A percentile compares a stretch with the other conserved stretches of the same genome.
These are phyloP conservation scores for Limnephilus rhombicus DNA, from an alignment of 2,888 invertebrate genomes.

Conservation along the genomic window DNA sequence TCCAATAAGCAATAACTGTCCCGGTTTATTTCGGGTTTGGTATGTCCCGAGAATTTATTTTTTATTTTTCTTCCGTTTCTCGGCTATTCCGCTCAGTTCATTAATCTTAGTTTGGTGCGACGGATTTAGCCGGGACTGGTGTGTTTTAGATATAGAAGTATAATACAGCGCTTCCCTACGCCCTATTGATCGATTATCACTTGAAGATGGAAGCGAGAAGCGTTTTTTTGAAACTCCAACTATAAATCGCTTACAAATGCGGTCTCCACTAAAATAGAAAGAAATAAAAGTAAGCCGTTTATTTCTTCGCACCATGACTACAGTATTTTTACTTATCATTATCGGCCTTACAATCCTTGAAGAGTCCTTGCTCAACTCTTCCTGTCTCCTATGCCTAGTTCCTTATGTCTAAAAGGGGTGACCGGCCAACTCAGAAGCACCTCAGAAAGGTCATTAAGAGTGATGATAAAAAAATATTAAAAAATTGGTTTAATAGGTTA, in stretches of 20 bases:
- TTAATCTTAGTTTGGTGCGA: slow-evolving; percentile 48
- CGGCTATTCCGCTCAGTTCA: slow-evolving; percentile 38
- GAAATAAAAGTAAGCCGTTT: neutral
- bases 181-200: slow-evolving; percentile 37
- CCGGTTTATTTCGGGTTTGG: slow-evolving; percentile 37
- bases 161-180: slow-evolving; percentile 8
- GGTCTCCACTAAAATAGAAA: neutral
- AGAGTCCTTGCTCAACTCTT: too few relatives aligned
- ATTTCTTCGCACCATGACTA: neutral
- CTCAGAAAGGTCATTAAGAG: too few relatives aligned
- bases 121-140: slow-evolving; percentile 19
- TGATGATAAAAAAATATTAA: too few relatives aligned
- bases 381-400: too few relatives aligned
- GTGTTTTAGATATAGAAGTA: neutral
- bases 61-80: slow-evolving; percentile 44
- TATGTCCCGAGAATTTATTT: slow-evolving; percentile 3
- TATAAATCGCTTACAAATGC: slow-evolving; percentile 36
- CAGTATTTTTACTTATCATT: too few relatives aligned
- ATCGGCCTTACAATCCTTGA: too few relatives aligned
- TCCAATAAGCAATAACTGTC: slow-evolving; percentile 53
- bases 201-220: slow-evolving; percentile 24
- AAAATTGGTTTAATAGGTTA: too few relatives aligned
- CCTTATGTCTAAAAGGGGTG: too few relatives aligned
- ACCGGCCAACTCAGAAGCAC: too few relatives aligned
- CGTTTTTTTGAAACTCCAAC: slow-evolving; percentile 26